Evolutionary conservation across 2,113 vertebrate species (phyloP), one percentile per base, ranked within the genome.

Genomic region (Ovis canadensis): DNA sequence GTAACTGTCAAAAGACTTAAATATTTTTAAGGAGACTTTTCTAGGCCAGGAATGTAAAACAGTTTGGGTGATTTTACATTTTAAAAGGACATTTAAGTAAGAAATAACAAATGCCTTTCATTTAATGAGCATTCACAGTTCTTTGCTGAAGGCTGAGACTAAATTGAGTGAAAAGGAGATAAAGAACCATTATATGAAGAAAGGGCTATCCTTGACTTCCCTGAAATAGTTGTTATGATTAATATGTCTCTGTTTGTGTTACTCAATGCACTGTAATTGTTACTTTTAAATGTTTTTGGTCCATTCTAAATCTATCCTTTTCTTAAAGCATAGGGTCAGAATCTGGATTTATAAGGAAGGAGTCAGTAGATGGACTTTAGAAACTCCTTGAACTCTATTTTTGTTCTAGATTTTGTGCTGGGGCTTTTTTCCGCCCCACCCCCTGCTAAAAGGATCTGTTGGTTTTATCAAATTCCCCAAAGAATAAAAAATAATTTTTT

Each of bases 1-100:
- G 82, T 95, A 97, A 92, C 90, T 97, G 96, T 97, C 94, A 97
- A 96, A 97, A 97, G 52, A 60, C 86, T 96, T 96, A 97, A 82
- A 85, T 94, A 80, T 94, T 96, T 95, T 97, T 90, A 96, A 82
- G 45, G 88, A 86, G 45, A 78, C 52, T 97, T 97, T 97, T 98
- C 87, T 91, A 83, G 96, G 64, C 82, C 60, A 91, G 23, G 33
- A 96, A 89, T 91, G 27, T 97, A 82, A 90, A 96, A 82, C 67
- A 94, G 43, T 96, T 89, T 97, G 64, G 62, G 62, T 88, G 64
- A 95, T 95, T 96, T 97, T 78, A 86, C 36, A 77, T 96, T 97
- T 96, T 85, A 90, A 97, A 83, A 96, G 87, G 74, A 87, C 64
- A 88, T 96, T 98, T 98, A 96, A 95, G 84, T 77, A 97, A 94